Conservation (phyloP, 2,797 vertebrate genomes). For the Sebastes minor region DNA sequence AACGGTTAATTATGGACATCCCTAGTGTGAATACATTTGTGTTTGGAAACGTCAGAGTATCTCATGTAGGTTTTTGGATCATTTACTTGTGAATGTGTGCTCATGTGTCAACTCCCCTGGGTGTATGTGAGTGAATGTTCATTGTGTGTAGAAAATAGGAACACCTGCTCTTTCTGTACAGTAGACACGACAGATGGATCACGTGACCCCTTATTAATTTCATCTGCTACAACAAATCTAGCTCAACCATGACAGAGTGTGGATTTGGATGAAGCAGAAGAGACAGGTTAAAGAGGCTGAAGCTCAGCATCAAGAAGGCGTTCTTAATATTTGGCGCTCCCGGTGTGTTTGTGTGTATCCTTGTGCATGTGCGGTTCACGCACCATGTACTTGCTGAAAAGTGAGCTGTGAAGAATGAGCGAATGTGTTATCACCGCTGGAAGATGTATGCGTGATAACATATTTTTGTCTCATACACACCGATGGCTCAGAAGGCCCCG, state of each 20-base stretch:
- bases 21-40: neutral
- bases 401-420: conserved; percentile 55
- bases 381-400: conserved; percentile 16
- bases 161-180: conserved; percentile 31
- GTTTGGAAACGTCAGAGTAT: conserved; percentile 16
- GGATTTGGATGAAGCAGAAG: conserved; percentile 1
- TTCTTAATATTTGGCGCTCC: neutral
- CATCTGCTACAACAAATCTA: conserved; percentile 1
- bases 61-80: neutral
- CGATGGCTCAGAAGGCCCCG: conserved; percentile 4
- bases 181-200: neutral
- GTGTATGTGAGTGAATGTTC: conserved; percentile 6
- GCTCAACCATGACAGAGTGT: neutral
- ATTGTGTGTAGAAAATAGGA: neutral
- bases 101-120: neutral
- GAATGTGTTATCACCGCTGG: conserved; percentile 38
- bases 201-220: conserved; percentile 27
- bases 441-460: conserved; percentile 52
- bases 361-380: neutral
- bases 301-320: neutral
- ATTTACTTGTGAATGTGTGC: neutral
- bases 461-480: conserved; percentile 51
- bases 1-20: no score
- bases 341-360: neutral
- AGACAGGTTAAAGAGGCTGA: neutral